A percentile compares a stretch with the other conserved stretches of the same genome.
phyloP scores from a whole-genome alignment of 2,888 invertebrate species.

The Lasioglossum villosulum region DNA sequence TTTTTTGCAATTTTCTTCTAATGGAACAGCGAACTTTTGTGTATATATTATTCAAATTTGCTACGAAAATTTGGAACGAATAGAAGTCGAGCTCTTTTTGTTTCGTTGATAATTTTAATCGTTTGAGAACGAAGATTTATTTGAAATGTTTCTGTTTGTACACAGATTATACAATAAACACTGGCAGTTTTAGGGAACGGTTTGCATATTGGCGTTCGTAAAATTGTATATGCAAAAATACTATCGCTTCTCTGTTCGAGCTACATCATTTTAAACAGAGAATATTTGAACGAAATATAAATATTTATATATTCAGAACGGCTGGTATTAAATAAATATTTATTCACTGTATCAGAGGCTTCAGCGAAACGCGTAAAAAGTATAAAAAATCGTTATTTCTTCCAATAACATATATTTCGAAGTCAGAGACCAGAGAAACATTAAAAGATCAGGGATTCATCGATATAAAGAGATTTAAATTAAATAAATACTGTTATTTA shows the following conservation, averaged over 20 bases:
- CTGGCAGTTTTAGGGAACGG: not conserved
- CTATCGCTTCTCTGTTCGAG: not conserved
- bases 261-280: not conserved
- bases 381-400: not conserved
- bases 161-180: not conserved
- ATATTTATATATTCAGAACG: not conserved
- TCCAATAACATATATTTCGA: not conserved
- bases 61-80: too few species aligned
- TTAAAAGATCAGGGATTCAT: not conserved
- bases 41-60: too few species aligned
- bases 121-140: not conserved
- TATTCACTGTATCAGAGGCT: not conserved
- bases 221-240: not conserved
- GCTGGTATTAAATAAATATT: not conserved
- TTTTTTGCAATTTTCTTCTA: too few species aligned
- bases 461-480: not conserved
- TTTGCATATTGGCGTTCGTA: not conserved
- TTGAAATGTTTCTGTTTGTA: not conserved
- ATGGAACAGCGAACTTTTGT: too few species aligned
- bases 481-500: not conserved
- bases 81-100: too few species aligned
- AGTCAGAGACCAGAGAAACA: not conserved
- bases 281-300: not conserved
- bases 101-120: not conserved
- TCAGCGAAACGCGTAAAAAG: not conserved